Percentiles rank a stretch among this genome's conserved stretches.
Evolutionary conservation across 2,113 vertebrate species (phyloP).

Genomic region (Rhinoptilus africanus): DNA sequence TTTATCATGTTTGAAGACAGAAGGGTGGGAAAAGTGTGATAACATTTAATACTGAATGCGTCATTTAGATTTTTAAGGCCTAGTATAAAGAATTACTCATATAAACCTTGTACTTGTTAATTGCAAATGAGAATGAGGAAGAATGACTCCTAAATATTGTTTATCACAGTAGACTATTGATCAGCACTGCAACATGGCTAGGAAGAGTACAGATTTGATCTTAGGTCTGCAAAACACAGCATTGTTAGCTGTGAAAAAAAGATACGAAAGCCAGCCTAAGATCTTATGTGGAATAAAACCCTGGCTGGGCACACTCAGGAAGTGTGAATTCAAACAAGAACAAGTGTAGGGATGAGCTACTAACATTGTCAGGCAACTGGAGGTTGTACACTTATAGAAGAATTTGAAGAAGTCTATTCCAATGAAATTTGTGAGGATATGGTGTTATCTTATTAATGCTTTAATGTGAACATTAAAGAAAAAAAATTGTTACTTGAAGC

Average conservation of each 20-base stretch:
- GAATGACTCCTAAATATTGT: not conserved
- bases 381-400: not conserved
- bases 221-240: not conserved
- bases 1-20: not conserved
- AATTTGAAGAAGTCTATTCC: not conserved
- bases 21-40: not conserved
- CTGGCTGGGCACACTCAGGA: not conserved
- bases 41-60: not conserved
- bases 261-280: fast-evolving
- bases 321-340: not conserved
- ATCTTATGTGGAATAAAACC: not conserved
- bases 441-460: not conserved
- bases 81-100: not conserved
- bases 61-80: not conserved
- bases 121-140: not conserved
- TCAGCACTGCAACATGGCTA: not conserved
- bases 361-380: not conserved
- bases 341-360: not conserved
- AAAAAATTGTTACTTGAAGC: not conserved
- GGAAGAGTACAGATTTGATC: not conserved
- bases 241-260: not conserved
- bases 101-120: not conserved
- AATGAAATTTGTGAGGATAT: not conserved
- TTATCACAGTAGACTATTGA: not conserved
- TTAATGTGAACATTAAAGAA: not conserved